These are phyloP conservation scores for Haplochromis burtoni DNA, from an alignment of 2,113 vertebrate genomes.

Conservation along the genomic window DNA sequence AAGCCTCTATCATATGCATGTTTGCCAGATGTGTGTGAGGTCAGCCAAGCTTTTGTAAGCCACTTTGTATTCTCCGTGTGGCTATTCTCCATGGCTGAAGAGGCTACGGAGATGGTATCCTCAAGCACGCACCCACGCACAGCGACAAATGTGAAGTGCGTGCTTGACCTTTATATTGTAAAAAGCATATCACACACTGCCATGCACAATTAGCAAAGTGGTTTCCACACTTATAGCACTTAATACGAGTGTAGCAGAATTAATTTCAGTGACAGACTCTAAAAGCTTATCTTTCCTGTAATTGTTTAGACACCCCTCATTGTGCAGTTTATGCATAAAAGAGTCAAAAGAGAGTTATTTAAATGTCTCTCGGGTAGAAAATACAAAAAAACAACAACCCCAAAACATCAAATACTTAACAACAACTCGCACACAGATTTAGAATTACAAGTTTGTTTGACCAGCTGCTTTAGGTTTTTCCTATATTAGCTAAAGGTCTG, in stretches of 20 bases:
- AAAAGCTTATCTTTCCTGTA: not conserved
- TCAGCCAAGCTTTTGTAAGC: not conserved
- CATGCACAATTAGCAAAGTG: constrained; percentile 14
- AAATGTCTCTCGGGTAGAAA: not conserved
- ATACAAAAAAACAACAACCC: not conserved
- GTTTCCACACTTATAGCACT: not conserved
- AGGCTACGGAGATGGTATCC: constrained; percentile 7
- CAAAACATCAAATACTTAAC: not conserved
- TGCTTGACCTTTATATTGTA: constrained; percentile 21
- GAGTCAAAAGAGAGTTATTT: not conserved
- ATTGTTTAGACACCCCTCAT: not conserved
- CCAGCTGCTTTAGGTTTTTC: not conserved
- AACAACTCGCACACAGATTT: not conserved
- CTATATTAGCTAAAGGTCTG: not conserved
- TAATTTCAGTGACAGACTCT: constrained; percentile 17
- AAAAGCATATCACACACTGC: constrained; percentile 12
- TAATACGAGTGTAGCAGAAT: constrained; percentile 6
- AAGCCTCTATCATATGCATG: not conserved
- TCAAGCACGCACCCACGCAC: not conserved
- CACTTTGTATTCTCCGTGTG: constrained; percentile 6
- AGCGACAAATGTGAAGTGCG: not conserved
- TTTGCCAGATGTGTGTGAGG: not conserved
- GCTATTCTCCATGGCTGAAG: constrained; percentile 9
- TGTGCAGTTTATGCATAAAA: not conserved
- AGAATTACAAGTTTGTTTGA: not conserved